Percentiles rank a stretch among this genome's conserved stretches.
Evolutionary conservation across 2,113 vertebrate genomes (phyloP).

Genomic region (Paralichthys olivaceus): DNA sequence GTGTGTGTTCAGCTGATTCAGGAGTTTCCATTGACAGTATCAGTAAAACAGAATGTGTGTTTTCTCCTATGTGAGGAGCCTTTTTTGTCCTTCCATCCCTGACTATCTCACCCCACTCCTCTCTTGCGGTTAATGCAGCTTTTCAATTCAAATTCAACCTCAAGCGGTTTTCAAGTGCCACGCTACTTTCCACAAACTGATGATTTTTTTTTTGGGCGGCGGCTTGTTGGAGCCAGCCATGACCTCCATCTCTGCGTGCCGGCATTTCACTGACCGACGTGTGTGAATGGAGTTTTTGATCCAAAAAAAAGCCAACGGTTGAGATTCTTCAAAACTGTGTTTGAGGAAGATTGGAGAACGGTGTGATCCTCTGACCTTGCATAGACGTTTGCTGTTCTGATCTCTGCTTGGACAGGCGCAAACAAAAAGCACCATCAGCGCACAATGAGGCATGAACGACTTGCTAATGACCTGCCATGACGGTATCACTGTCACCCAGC

Average conservation of each 20-base stretch:
- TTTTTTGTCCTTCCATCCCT: conserved; percentile 56
- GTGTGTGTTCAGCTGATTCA: conserved; percentile 74
- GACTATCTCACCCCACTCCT: conserved; percentile 54
- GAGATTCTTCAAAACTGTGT: not conserved
- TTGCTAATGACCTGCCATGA: conserved; percentile 52
- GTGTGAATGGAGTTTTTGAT: not conserved
- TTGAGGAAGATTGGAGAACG: no score
- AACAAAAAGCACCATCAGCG: conserved; percentile 41
- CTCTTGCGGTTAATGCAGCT: conserved; percentile 58
- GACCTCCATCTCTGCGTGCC: conserved; percentile 23
- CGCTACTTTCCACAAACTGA: conserved; percentile 48
- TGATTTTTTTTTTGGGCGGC: conserved; percentile 18
- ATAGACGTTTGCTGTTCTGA: not conserved
- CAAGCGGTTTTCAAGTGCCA: conserved; percentile 54
- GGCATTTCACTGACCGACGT: conserved; percentile 11
- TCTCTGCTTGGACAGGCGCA: conserved; percentile 36
- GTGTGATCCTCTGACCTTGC: not conserved
- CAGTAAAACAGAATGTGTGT: conserved; percentile 77
- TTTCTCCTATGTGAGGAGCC: conserved; percentile 61
- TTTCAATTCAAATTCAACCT: conserved; percentile 69
- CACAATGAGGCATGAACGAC: conserved; percentile 39
- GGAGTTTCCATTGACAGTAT: conserved; percentile 74
- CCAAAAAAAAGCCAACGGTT: not conserved
- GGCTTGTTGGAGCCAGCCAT: conserved; percentile 12
- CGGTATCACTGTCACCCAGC: conserved; percentile 29